Percentiles rank a stretch among this genome's conserved stretches.
phyloP scores from a whole-genome alignment of 2,888 invertebrate species.

The Lycia hirtaria region DNA sequence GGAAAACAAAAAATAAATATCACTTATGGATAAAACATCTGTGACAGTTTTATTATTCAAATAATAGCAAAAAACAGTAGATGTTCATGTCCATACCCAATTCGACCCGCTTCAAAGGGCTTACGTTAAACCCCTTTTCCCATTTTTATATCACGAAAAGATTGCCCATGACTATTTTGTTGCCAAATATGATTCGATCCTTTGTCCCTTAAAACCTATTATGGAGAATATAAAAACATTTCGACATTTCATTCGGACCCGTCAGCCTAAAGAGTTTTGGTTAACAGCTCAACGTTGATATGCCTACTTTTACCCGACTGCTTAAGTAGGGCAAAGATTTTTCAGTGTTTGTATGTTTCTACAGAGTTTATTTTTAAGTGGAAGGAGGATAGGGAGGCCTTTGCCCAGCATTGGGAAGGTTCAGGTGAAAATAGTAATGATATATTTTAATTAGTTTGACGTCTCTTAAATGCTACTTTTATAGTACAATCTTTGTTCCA shows the following conservation, averaged over 20 bases:
- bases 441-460: no score
- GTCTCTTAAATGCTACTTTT: no score
- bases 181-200: conserved; percentile 79
- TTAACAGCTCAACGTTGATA: neutral
- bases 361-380: no score
- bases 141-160: conserved; percentile 79
- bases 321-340: no score
- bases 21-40: conserved; percentile 68
- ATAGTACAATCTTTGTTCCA: no score
- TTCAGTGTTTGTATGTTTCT: no score
- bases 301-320: no score
- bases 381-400: no score
- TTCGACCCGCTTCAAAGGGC: conserved; percentile 83
- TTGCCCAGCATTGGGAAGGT: no score
- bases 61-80: conserved; percentile 78
- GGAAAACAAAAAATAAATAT: conserved; percentile 70
- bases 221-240: conserved; percentile 28
- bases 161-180: conserved; percentile 78
- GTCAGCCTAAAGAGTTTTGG: conserved; percentile 21
- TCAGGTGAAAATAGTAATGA: no score
- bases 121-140: conserved; percentile 80
- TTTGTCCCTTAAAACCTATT: conserved; percentile 56
- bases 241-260: conserved; percentile 24
- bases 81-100: conserved; percentile 79
- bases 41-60: conserved; percentile 81